Conservation (phyloP, 2,888 invertebrate genomes). For the Hydrotaea cyrtoneurina region DNA sequence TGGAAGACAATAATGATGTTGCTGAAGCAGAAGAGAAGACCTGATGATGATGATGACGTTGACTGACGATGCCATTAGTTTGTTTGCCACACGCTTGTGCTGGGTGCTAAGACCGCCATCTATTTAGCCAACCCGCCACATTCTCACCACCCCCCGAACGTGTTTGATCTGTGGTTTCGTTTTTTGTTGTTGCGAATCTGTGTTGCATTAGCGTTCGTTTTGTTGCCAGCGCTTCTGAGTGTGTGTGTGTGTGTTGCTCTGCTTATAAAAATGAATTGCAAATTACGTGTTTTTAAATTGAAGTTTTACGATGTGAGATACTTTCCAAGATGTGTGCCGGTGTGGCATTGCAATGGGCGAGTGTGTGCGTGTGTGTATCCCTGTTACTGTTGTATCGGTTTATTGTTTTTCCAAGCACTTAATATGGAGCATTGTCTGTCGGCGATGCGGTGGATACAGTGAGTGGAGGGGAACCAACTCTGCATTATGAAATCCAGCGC, state of each 20-base stretch:
- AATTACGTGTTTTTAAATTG: slow-evolving; percentile 80
- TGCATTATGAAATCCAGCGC: neutral
- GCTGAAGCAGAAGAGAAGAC: neutral
- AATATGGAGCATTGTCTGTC: slow-evolving; percentile 55
- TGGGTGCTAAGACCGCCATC: slow-evolving; percentile 54
- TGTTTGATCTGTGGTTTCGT: neutral
- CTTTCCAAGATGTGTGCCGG: slow-evolving; percentile 66
- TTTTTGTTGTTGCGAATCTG: neutral
- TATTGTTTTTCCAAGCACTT: slow-evolving; percentile 50
- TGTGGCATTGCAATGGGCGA: slow-evolving; percentile 18
- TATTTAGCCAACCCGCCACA: slow-evolving; percentile 40
- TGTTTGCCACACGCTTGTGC: slow-evolving; percentile 61
- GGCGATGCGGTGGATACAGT: neutral
- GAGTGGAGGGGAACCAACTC: neutral
- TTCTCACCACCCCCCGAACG: neutral
- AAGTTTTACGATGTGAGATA: slow-evolving; percentile 80
- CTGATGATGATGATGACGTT: slow-evolving; percentile 39
- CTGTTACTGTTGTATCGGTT: no score
- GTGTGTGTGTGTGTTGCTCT: neutral
- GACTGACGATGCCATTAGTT: slow-evolving; percentile 66
- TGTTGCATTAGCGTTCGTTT: slow-evolving; percentile 28
- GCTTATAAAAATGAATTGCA: slow-evolving; percentile 73
- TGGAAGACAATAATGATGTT: slow-evolving; percentile 1
- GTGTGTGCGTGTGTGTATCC: slow-evolving; percentile 32
- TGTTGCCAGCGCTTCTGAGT: neutral